These are phyloP conservation scores for Patella pellucida DNA, from an alignment of 2,888 invertebrate genomes.

Conservation along the genomic window DNA sequence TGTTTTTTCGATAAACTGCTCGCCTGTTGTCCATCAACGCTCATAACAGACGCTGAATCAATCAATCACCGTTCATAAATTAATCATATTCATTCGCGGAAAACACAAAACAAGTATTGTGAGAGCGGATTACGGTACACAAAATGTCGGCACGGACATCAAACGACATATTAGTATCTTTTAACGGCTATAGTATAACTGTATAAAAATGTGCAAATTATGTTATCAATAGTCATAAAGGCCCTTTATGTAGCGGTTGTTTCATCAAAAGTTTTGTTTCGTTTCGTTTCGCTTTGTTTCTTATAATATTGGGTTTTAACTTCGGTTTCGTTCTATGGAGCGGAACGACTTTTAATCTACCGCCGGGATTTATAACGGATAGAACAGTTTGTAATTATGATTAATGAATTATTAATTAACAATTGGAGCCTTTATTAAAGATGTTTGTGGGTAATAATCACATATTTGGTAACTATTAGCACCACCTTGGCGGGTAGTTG, in stretches of 20 bases:
- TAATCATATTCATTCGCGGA: too few relatives aligned
- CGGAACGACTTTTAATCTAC: conserved; percentile 7
- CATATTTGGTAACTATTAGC: conserved; percentile 5
- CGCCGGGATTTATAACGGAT: not conserved
- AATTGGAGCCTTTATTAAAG: not conserved
- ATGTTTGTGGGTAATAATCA: not conserved
- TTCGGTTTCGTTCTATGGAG: not conserved
- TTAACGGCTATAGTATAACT: not conserved
- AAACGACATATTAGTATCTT: not conserved
- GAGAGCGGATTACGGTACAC: not conserved
- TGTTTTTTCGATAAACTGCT: too few relatives aligned
- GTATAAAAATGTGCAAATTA: conserved; percentile 1
- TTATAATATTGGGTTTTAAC: not conserved
- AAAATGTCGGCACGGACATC: not conserved
- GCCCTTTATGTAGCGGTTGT: not conserved
- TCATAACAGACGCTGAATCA: too few relatives aligned
- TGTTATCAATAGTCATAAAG: not conserved
- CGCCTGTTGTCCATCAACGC: too few relatives aligned
- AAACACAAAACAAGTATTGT: not conserved
- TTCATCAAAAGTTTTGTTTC: conserved; percentile 3
- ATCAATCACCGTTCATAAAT: too few relatives aligned
- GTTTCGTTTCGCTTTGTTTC: conserved; percentile 2
- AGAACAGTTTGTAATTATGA: not conserved
- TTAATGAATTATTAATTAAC: conserved; percentile 3
- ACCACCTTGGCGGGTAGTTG: not conserved